Base-by-base conservation (phyloP, 2,113 vertebrate genomes). In the Catharus minimus region DNA sequence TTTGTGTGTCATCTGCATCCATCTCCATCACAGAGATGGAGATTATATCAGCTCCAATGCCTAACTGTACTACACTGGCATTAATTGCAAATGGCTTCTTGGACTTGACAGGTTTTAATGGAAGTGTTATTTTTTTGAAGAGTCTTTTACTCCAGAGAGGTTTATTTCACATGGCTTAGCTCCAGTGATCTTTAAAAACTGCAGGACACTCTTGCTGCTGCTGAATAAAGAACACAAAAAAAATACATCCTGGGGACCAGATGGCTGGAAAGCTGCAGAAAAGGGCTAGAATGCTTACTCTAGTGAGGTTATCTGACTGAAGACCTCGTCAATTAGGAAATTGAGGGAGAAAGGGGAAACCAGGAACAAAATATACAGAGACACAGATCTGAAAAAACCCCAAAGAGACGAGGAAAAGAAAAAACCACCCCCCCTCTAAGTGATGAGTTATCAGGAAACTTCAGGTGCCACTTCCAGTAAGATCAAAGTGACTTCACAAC, bases 81-180 rank as follows among this genome's bases (percentile, higher is more conserved):
- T 79, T 73, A 75, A 90, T 3, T 94, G 75, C 33, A 89, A 77
- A 79, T 49, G 67, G 38, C 62, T 95, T 88, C 82, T 64, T 86
- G 39, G 24, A 77, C 49, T 88, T 78, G 86, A 32, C 58, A 57
- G 82, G 50, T 62, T 93, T 89, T 81, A 91, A 86, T 55, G 53
- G 24, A 69, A 10, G 6, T 30, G 7, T 14, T 60, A 11, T 12
- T 43, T 58, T 62, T 55, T 41, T 43, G 23, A 43, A 55, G 27
- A 68, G 33, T 44, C 55, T 71, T 71, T 79, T 86, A 5, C 3
- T 27, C 71, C 69, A 71, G 12, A 67, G 67, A 95, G 52, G 60
- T 77, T 76, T 87, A 52, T 76, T 92, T 78, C 50, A 80, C 9
- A 11, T 52, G 69, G 68, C 55, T 20, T 10, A 52, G 32, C n/a